Conservation (phyloP, 30 jellyfish, hydroid and myxozoan species). For the Aurelia coerulea region DNA sequence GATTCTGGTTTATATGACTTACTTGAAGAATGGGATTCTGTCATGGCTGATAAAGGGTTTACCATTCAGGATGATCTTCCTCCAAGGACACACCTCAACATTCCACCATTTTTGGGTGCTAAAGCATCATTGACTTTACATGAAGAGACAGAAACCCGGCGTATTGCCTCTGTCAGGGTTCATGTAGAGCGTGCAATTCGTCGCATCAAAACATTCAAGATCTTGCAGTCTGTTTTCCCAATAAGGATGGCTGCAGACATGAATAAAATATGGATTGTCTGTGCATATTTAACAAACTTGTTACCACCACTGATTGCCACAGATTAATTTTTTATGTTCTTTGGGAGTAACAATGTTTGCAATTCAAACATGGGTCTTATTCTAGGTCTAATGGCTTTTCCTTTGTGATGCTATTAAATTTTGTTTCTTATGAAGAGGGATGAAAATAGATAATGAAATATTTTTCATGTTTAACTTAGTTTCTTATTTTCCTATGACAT, state of each 20-base stretch:
- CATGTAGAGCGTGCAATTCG: slow-evolving; percentile 69
- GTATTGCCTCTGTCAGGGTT: slow-evolving; percentile 67
- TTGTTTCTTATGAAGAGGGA: no score
- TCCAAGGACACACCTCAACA: slow-evolving; percentile 25
- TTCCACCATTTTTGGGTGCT: slow-evolving; percentile 75
- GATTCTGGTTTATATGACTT: slow-evolving; percentile 35
- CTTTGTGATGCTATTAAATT: no score
- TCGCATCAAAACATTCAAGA: slow-evolving; percentile 49
- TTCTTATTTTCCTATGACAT: no score
- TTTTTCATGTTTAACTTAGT: no score
- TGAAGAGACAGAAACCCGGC: slow-evolving; percentile 58
- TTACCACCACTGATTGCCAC: slow-evolving; percentile 29
- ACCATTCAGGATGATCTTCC: no score
- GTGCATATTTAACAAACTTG: slow-evolving; percentile 40
- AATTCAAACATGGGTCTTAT: no score
- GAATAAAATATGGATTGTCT: slow-evolving; percentile 41
- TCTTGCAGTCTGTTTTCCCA: slow-evolving; percentile 28
- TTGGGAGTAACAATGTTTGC: no score
- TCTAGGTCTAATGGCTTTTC: no score
- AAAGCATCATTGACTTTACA: slow-evolving; percentile 28
- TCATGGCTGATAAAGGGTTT: slow-evolving; percentile 82
- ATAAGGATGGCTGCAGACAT: slow-evolving; percentile 44
- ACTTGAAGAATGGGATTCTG: slow-evolving; percentile 59
- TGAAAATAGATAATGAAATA: no score
- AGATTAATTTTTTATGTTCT: not conserved